A percentile compares a stretch with the other conserved stretches of the same genome.
phyloP scores from a whole-genome alignment of 2,113 vertebrate genomes.

The Microtus oregoni region DNA sequence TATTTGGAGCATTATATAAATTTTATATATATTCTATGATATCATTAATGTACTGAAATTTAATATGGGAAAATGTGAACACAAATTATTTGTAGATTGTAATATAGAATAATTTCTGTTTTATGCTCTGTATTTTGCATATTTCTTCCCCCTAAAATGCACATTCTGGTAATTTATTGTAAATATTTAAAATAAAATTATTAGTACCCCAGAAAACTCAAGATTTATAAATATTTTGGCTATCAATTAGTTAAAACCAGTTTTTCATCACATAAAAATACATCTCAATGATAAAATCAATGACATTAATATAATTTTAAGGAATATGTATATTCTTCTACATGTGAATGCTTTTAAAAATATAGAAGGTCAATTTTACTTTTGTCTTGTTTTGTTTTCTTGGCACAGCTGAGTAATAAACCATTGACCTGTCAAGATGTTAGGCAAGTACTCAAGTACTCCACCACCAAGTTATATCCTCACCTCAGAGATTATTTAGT shows the following conservation, averaged over 20 bases:
- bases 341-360: conserved; percentile 26
- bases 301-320: neutral
- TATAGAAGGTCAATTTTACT: neutral
- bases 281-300: neutral
- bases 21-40: conserved; percentile 2
- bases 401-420: neutral
- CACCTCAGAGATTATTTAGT: neutral
- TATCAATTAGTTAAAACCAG: conserved; percentile 7
- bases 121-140: conserved; percentile 25
- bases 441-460: neutral
- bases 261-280: neutral
- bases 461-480: neutral
- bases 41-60: neutral
- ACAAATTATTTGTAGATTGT: neutral
- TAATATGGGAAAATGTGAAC: neutral
- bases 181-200: neutral
- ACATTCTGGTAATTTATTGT: neutral
- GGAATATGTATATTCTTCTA: neutral
- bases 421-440: neutral
- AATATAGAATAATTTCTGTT: neutral
- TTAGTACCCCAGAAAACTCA: neutral
- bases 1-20: conserved; percentile 11
- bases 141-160: neutral
- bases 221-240: conserved; percentile 28
- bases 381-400: neutral